Evolutionary conservation across 2,113 vertebrate genomes (phyloP), one percentile per base, ranked within the genome.

Genomic region (Lasiurus cinereus): DNA sequence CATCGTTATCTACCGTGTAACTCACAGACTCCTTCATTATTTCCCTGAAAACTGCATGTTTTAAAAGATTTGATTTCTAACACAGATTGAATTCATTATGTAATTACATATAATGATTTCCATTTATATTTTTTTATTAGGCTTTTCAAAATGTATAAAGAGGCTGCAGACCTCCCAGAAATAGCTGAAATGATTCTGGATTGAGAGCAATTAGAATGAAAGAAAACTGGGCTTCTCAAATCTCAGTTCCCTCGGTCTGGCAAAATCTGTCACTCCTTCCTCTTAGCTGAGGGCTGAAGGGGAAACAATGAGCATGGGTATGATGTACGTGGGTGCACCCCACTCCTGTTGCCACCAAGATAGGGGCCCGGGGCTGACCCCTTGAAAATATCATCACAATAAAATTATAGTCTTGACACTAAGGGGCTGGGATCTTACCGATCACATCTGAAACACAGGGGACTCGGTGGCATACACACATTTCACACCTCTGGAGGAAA

Each of bases 301-400:
- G 6, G 50, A 83, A 56, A 24, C 27, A 90, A 15, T 15, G 31
- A 76, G 48, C 15, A 46, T 3, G 15, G 59, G 76, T 7, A 66
- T 14, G 33, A 72, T 48, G 5, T 27, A 76, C 50, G 52, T 90
- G 43, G 64, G 21, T 70, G 66, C 15, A 39, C 24, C 3, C 29
- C 22, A 8, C 16, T 73, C 11, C 39, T 48, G 16, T 24, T 73
- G 15, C 24, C 36, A n/a, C 72, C 48, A 50, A 67, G 72, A 59
- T 11, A 22, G 16, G 5, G 12, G 1, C 12, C 85, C 62, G 29
- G 15, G 24, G 31, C 2, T 67, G 27, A 2, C 16, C n/a, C 14
- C 24, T 84, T 90, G 59, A 76, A 83, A 94, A 86, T 95, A 52
- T 95, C 96, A 98, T 91, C 88, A 93, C 22, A 86, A 95, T 83